Conservation (phyloP, 2,113 vertebrate species). For the Atrichornis clamosus region DNA sequence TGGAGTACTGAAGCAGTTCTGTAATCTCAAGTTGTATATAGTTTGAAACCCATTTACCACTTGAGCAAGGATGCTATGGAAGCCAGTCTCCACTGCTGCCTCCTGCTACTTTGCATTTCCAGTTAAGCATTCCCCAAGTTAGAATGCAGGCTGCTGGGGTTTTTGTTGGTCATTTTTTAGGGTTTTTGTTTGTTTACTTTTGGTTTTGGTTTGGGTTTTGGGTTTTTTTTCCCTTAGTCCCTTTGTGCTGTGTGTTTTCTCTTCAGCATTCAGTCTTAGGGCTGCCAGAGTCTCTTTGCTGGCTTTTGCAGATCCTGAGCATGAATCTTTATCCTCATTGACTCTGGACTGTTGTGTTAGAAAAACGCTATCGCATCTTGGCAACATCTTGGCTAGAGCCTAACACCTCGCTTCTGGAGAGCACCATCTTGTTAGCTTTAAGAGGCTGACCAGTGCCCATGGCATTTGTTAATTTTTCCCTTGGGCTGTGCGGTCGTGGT, state of each 20-base stretch:
- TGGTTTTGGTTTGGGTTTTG: background rate
- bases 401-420: background rate
- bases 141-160: background rate
- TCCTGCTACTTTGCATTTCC: background rate
- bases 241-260: background rate
- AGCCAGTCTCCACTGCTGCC: background rate
- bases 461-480: background rate
- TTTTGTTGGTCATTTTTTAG: background rate
- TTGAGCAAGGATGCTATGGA: background rate
- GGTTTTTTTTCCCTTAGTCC: background rate
- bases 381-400: background rate
- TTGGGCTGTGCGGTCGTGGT: background rate
- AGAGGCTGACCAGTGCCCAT: background rate
- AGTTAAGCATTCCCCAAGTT: background rate
- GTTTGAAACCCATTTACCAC: background rate
- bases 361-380: too few species aligned
- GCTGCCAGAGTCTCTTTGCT: background rate
- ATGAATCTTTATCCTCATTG: background rate
- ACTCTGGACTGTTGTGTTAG: background rate
- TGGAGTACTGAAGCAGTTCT: background rate
- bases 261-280: background rate
- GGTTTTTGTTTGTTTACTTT: background rate
- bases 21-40: background rate
- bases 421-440: background rate
- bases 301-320: background rate